Conservation (phyloP, 2,888 invertebrate genomes). For the Rhyacophila evoluta region DNA sequence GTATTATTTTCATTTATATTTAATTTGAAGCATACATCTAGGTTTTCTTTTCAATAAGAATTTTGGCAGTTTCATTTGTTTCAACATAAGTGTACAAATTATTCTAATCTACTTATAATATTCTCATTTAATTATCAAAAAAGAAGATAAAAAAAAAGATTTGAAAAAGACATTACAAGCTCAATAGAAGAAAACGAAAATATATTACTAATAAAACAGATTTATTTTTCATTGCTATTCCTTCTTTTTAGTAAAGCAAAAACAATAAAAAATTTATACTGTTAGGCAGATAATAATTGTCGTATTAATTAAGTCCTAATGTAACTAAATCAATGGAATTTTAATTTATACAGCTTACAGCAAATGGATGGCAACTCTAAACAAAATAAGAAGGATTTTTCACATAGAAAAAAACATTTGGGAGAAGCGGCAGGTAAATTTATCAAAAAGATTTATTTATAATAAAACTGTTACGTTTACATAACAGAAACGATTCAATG, state of each 20-base stretch:
- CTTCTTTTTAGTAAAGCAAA: conserved; percentile 18
- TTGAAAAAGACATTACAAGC: neutral
- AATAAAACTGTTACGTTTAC: neutral
- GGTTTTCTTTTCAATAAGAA: conserved; percentile 41
- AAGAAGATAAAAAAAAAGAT: neutral
- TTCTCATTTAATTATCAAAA: conserved; percentile 13
- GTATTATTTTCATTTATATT: conserved; percentile 34
- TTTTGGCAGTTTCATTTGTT: conserved; percentile 53
- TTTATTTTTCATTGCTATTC: conserved; percentile 10
- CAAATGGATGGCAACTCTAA: conserved; percentile 53
- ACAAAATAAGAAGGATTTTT: conserved; percentile 39
- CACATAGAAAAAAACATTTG: conserved; percentile 20
- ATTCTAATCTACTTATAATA: conserved; percentile 19
- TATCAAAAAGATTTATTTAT: neutral
- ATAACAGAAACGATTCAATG: conserved; percentile 7
- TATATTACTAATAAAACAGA: neutral
- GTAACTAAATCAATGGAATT: conserved; percentile 54
- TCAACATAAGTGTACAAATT: conserved; percentile 25
- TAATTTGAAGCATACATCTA: conserved; percentile 47
- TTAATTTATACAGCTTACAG: conserved; percentile 53
- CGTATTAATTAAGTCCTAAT: conserved; percentile 36
- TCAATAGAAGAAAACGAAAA: conserved; percentile 18
- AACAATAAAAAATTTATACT: neutral
- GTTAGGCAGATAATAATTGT: conserved; percentile 10
- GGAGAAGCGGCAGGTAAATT: neutral